Evolutionary conservation across 1,140 invertebrate genomes (phyloP).

Genomic region (Diorhabda elongata): DNA sequence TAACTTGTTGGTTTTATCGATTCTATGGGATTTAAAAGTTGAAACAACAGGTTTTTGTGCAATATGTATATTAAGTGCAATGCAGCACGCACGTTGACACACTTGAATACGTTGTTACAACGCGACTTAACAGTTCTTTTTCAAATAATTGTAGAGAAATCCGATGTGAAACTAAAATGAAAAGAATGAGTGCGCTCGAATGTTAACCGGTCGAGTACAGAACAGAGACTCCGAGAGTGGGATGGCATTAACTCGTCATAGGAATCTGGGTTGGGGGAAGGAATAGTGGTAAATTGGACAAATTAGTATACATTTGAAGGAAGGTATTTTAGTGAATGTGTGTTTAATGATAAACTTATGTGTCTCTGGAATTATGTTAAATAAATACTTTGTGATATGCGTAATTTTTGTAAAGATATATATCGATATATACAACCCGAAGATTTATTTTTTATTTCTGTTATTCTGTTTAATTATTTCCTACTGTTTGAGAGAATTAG

Average conservation of each 20-base stretch:
- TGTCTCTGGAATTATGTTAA: too few relatives aligned
- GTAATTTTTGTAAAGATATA: too few relatives aligned
- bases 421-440: too few relatives aligned
- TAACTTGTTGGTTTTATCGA: not conserved
- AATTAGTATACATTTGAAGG: not conserved
- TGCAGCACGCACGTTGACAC: not conserved
- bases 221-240: not conserved
- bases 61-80: not conserved
- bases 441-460: too few relatives aligned
- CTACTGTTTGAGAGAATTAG: too few relatives aligned
- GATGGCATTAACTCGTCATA: not conserved
- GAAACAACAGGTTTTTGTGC: not conserved
- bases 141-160: not conserved
- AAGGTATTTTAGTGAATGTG: not conserved
- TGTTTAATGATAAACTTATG: not conserved
- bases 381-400: too few relatives aligned
- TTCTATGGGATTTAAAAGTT: not conserved
- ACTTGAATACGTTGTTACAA: not conserved
- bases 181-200: slow-evolving; percentile 2
- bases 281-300: not conserved
- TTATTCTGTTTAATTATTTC: too few relatives aligned
- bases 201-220: not conserved
- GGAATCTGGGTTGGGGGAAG: not conserved
- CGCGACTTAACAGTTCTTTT: not conserved
- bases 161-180: not conserved